Conservation (phyloP, 2,113 vertebrate species). For the Centropus bengalensis region DNA sequence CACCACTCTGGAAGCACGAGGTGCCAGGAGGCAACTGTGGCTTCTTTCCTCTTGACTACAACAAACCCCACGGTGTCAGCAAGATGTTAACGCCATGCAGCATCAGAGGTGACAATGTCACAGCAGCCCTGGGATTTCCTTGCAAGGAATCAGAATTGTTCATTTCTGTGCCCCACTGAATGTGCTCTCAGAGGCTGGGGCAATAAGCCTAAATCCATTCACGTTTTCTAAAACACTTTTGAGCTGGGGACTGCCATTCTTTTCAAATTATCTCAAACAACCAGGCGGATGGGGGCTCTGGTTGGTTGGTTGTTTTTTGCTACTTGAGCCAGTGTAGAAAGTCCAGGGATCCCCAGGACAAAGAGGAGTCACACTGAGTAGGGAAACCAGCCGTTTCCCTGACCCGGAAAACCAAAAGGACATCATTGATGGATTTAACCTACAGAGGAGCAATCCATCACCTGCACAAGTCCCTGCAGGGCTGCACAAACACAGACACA, state of each 20-base stretch:
- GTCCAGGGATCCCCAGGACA: not conserved
- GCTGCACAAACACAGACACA: not conserved
- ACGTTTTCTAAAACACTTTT: not conserved
- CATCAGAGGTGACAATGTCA: not conserved
- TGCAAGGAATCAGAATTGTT: not conserved
- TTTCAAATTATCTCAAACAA: not conserved
- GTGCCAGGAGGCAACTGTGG: not conserved
- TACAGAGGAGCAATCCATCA: not conserved
- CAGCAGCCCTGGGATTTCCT: not conserved
- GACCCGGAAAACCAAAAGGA: not conserved
- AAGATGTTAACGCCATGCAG: not conserved
- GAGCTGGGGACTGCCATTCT: not conserved
- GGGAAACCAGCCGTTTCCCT: not conserved
- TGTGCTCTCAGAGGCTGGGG: not conserved
- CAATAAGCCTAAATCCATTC: not conserved
- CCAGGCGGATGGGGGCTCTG: accelerated
- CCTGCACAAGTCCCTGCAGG: too few relatives aligned
- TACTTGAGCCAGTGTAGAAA: not conserved
- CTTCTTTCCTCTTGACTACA: not conserved
- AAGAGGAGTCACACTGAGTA: not conserved
- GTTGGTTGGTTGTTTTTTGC: too few relatives aligned
- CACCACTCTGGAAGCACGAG: accelerated
- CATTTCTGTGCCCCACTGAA: not conserved
- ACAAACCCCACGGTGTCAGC: accelerated
- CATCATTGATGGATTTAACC: not conserved